These are phyloP conservation scores for Callocephalon fimbriatum DNA, from an alignment of 2,113 vertebrate species.

Conservation along the genomic window DNA sequence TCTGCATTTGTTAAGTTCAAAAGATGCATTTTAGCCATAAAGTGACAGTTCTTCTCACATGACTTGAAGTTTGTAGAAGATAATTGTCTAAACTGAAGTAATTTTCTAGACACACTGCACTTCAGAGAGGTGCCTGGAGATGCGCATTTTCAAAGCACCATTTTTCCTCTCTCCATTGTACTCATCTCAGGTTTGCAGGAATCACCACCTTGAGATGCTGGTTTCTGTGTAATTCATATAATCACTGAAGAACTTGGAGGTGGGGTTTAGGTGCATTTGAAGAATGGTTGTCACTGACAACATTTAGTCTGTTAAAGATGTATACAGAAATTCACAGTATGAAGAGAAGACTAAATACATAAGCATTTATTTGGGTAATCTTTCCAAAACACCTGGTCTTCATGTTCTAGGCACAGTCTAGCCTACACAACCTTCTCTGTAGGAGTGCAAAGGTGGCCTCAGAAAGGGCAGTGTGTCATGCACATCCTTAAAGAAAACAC, in stretches of 20 bases:
- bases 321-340: neutral
- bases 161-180: neutral
- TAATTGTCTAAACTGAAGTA: neutral
- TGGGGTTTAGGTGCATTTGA: neutral
- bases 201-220: neutral
- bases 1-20: neutral
- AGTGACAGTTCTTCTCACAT: neutral
- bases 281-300: neutral
- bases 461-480: neutral
- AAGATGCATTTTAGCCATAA: neutral
- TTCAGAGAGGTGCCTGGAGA: neutral
- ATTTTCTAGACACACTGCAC: neutral
- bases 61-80: neutral
- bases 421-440: neutral
- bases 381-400: neutral
- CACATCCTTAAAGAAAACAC: neutral
- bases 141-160: neutral
- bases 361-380: neutral
- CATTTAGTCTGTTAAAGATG: neutral
- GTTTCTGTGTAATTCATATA: neutral
- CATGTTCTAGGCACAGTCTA: neutral
- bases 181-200: neutral
- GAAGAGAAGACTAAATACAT: neutral
- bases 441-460: neutral
- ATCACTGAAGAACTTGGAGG: neutral